Evolutionary conservation across 2,113 vertebrate genomes (phyloP).

Genomic region (Amia ocellicauda): DNA sequence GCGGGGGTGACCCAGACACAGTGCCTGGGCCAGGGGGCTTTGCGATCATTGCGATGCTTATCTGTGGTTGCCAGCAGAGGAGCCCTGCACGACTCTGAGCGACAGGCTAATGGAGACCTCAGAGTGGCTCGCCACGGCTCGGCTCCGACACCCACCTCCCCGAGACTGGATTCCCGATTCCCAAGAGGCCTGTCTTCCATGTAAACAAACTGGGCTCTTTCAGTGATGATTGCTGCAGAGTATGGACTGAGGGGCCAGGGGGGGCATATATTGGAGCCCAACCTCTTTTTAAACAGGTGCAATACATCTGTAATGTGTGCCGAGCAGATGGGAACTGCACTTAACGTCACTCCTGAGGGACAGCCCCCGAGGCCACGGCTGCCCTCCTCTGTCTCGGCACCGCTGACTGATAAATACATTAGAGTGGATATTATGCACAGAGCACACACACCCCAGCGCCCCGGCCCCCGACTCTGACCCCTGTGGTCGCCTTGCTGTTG

Average conservation of each 20-base stretch:
- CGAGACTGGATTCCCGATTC: no score
- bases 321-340: conserved; percentile 34
- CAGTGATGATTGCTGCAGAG: conserved; percentile 22
- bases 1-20: conserved; percentile 3
- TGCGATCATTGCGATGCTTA: conserved; percentile 24
- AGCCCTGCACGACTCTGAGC: conserved; percentile 17
- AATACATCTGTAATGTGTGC: conserved; percentile 23
- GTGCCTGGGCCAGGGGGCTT: background rate
- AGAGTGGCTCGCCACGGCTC: conserved; percentile 43
- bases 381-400: conserved; percentile 2
- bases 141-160: conserved; percentile 33
- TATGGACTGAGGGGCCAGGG: conserved; percentile 15
- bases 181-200: conserved; percentile 19
- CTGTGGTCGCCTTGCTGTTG: conserved; percentile 10
- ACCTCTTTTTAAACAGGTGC: conserved; percentile 29
- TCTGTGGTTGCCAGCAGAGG: conserved; percentile 32
- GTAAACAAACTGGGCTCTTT: conserved; percentile 34
- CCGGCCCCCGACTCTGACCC: conserved; percentile 3
- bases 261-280: conserved; percentile 11
- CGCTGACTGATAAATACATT: conserved; percentile 29
- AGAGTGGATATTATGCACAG: background rate
- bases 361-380: background rate
- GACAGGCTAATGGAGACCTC: conserved; percentile 57
- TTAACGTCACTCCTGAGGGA: conserved; percentile 20
- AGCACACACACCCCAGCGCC: background rate